Evolutionary conservation across 2,113 vertebrate genomes (phyloP).

Genomic region (Daubentonia madagascariensis): DNA sequence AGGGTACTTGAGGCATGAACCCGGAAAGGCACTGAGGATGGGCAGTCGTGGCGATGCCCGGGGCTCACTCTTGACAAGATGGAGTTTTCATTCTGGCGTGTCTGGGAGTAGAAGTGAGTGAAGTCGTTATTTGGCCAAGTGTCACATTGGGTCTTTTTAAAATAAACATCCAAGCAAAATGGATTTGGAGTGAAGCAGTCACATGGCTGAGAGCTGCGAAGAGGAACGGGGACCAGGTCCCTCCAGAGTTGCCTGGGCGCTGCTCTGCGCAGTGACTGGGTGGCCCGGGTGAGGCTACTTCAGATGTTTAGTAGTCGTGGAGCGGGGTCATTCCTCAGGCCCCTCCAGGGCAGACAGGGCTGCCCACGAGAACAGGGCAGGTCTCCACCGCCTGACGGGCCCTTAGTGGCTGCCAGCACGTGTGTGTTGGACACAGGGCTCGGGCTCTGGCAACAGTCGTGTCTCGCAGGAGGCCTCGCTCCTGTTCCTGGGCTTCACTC

Average conservation of each 20-base stretch:
- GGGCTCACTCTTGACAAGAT: background rate
- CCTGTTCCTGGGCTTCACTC: too few relatives aligned
- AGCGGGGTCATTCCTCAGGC: too few relatives aligned
- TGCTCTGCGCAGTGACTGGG: background rate
- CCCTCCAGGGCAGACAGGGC: background rate
- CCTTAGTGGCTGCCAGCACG: background rate
- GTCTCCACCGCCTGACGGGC: background rate
- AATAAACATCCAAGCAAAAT: background rate
- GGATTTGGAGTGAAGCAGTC: background rate
- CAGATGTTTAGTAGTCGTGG: too few relatives aligned
- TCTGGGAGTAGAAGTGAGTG: too few relatives aligned
- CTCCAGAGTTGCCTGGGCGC: too few relatives aligned
- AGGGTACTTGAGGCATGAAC: fast-evolving
- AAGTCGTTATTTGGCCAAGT: fast-evolving
- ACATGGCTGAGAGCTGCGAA: background rate
- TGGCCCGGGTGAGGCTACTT: fast-evolving
- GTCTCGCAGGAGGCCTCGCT: too few relatives aligned
- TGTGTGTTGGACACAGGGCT: too few relatives aligned
- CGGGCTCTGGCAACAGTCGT: background rate
- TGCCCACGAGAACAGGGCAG: background rate
- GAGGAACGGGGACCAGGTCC: background rate
- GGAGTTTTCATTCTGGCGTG: too few relatives aligned
- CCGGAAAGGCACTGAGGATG: background rate
- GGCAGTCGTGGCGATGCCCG: fast-evolving
- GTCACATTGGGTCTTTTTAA: background rate